Conservation (phyloP, 2,797 vertebrate species). For the Sebastes alutus region DNA sequence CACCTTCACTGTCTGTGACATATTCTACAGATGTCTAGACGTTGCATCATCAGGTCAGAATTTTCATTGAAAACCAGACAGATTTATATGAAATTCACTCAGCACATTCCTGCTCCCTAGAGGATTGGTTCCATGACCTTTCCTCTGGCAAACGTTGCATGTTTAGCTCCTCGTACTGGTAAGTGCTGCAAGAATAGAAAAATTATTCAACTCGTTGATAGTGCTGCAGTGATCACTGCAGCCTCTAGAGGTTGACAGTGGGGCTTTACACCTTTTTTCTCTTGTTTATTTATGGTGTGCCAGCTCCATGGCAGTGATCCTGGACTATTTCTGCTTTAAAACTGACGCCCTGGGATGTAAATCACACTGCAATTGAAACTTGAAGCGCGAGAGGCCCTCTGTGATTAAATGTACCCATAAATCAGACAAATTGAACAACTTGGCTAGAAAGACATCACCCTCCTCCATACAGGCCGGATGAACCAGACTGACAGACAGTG, state of each 20-base stretch:
- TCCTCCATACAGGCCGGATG: background rate
- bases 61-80: background rate
- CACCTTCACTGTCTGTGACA: no score
- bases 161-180: background rate
- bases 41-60: no score
- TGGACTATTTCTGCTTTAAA: background rate
- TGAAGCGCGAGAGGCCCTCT: background rate
- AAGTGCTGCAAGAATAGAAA: background rate
- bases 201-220: background rate
- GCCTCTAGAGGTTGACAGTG: constrained; percentile 2
- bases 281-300: background rate
- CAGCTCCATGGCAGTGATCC: background rate
- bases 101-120: background rate
- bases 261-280: background rate
- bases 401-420: constrained; percentile 16
- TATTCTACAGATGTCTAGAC: no score
- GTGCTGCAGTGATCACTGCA: background rate
- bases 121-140: background rate
- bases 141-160: background rate
- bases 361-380: constrained; percentile 16
- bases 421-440: constrained; percentile 11
- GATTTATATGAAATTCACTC: no score
- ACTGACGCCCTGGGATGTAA: background rate
- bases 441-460: background rate
- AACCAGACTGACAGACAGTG: background rate